Evolutionary conservation across 1,140 invertebrate species (phyloP), one percentile per base, ranked within the genome.

Genomic region (Ruditapes philippinarum): DNA sequence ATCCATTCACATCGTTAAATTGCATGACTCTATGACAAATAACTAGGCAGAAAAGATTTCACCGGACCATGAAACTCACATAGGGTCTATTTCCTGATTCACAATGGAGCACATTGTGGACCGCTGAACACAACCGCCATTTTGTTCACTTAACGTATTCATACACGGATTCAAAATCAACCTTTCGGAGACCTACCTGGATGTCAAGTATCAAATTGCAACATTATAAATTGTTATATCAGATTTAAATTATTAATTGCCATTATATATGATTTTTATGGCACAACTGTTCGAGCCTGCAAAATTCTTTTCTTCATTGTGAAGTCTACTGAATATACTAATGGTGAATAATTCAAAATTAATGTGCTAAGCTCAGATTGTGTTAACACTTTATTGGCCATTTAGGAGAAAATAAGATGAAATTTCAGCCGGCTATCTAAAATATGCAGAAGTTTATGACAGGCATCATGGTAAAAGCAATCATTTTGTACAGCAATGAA

Each of bases 301-400:
- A 38, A 81, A 40, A 40, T 62, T 65, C 49, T 40, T 62, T 81
- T 40, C 49, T 40, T 65, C 19, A 11, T 12, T n/a, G 5, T 12
- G 33, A 40, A 2, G 14, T 22, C 7, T 65, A n/a, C 22, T 40
- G 51, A 65, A 57, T 57, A 81, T 65, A 45, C 22, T 36, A 65
- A 25, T 36, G 60, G 36, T 57, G 65, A 62, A 81, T 81, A 81
- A 81, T 81, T 62, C 60, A 81, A 60, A 81, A 65, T 81, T 81
- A 81, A 81, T 81, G 79, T 81, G 36, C 49, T 31, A 40, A 33
- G 51, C 33, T 62, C 14, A 33, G 79, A 40, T 81, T 81, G 51
- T 81, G 54, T 65, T 81, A 57, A 81, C 79, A 65, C 36, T 81
- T 81, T 81, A 81, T 81, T 57, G 51, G 51, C 79, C n/a, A 81